Percentiles rank a stretch among this genome's conserved stretches.
Evolutionary conservation across 2,888 invertebrate genomes (phyloP).

Genomic region (Cataglyphis albicans): DNA sequence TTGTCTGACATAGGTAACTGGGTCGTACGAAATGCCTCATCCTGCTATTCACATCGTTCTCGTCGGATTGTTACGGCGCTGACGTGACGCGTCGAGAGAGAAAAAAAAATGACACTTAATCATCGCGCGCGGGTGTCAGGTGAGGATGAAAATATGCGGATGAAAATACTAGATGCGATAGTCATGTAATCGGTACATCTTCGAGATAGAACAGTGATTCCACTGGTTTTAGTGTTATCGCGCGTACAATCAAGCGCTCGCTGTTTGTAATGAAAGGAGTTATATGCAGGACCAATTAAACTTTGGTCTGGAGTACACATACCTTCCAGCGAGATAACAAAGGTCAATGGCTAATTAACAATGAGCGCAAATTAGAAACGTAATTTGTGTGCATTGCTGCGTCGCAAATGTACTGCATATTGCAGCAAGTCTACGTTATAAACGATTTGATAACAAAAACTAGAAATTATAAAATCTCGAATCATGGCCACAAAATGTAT

Average conservation of each 20-base stretch:
- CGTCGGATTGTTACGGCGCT: constrained; percentile 31
- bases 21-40: constrained; percentile 47
- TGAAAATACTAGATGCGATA: background rate
- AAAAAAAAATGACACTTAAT: constrained; percentile 37
- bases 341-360: constrained; percentile 55
- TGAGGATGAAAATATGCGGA: constrained; percentile 3
- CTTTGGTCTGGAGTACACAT: constrained; percentile 32
- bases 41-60: constrained; percentile 40
- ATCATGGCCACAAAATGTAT: background rate
- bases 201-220: background rate
- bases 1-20: constrained; percentile 45
- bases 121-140: constrained; percentile 28
- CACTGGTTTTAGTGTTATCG: constrained; percentile 27
- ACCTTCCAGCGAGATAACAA: constrained; percentile 32
- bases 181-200: background rate
- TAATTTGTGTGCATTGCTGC: constrained; percentile 14
- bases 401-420: constrained; percentile 1
- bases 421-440: background rate
- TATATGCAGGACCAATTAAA: constrained; percentile 43
- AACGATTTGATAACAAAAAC: constrained; percentile 12
- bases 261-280: constrained; percentile 41
- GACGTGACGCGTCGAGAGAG: background rate
- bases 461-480: background rate
- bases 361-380: constrained; percentile 20
- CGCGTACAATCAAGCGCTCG: constrained; percentile 20